Evolutionary conservation across 1,140 invertebrate genomes (phyloP).

Genomic region (Armadillidium nasatum): DNA sequence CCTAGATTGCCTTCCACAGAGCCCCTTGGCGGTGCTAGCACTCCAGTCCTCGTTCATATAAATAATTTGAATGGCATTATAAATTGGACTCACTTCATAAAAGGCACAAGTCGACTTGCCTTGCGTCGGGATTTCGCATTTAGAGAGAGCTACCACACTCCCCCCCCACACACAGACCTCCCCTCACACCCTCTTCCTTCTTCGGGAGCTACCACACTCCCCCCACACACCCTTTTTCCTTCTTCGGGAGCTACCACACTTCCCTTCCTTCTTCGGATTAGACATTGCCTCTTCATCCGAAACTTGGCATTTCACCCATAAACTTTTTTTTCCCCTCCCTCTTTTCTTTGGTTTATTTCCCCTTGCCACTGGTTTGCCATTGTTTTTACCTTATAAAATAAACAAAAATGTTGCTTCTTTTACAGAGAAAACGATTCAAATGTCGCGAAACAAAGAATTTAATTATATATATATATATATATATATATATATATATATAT

Average conservation of each 20-base stretch:
- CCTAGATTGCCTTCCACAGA: conserved; percentile 33
- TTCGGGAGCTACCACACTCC: neutral
- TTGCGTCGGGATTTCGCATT: neutral
- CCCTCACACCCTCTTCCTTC: too few relatives aligned
- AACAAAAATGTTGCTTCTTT: neutral
- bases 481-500: conserved; percentile 10
- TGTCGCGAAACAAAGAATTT: neutral
- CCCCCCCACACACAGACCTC: too few relatives aligned
- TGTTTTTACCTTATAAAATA: conserved; percentile 9
- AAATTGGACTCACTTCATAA: conserved; percentile 36
- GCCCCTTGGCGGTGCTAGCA: conserved; percentile 23
- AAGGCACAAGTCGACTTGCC: neutral
- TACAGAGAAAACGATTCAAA: too few relatives aligned
- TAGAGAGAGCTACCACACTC: neutral
- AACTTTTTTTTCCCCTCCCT: neutral
- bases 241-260: neutral
- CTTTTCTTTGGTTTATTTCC: neutral
- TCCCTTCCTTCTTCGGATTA: neutral
- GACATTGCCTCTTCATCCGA: conserved; percentile 2
- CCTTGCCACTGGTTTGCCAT: neutral
- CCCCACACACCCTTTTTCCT: too few relatives aligned
- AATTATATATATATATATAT: conserved; percentile 15
- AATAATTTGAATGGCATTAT: conserved; percentile 41
- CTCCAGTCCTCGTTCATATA: conserved; percentile 31
- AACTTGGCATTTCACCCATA: neutral